phyloP scores from a whole-genome alignment of 2,888 invertebrate genomes.

The Acheta domesticus region DNA sequence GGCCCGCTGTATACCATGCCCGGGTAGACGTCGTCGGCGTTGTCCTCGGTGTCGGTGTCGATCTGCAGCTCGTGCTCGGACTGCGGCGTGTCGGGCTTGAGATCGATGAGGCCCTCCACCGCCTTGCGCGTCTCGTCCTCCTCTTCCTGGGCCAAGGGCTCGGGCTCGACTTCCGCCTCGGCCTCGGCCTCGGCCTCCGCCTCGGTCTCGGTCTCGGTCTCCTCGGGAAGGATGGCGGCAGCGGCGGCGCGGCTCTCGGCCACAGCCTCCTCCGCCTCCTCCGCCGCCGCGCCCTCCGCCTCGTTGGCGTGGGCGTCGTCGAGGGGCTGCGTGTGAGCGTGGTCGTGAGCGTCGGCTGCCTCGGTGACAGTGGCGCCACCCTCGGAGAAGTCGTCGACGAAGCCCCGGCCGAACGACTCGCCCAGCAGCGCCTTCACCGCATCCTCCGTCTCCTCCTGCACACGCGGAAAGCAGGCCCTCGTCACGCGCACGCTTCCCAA shows the following conservation, averaged over 20 bases:
- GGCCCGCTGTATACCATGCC: slow-evolving; percentile 44
- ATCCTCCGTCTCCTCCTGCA: slow-evolving; percentile 79
- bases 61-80: slow-evolving; percentile 81
- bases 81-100: slow-evolving; percentile 80
- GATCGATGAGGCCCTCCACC: slow-evolving; percentile 72
- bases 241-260: slow-evolving; percentile 83
- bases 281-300: slow-evolving; percentile 50
- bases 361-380: slow-evolving; percentile 49
- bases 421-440: slow-evolving; percentile 84
- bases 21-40: slow-evolving; percentile 57
- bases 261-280: slow-evolving; percentile 62
- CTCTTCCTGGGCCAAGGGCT: slow-evolving; percentile 62
- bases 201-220: slow-evolving; percentile 63
- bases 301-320: background rate
- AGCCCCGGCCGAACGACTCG: slow-evolving; percentile 74
- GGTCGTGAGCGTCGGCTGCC: background rate
- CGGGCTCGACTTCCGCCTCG: slow-evolving; percentile 41
- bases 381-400: slow-evolving; percentile 57
- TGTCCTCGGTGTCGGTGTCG: slow-evolving; percentile 81
- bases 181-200: background rate
- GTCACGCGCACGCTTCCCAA: too few relatives aligned
- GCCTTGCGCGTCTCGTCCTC: slow-evolving; percentile 82
- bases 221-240: slow-evolving; percentile 71
- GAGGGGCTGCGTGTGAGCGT: background rate
- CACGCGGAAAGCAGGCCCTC: background rate